Conservation (phyloP, 2,888 invertebrate genomes). For the Julus scanicus region DNA sequence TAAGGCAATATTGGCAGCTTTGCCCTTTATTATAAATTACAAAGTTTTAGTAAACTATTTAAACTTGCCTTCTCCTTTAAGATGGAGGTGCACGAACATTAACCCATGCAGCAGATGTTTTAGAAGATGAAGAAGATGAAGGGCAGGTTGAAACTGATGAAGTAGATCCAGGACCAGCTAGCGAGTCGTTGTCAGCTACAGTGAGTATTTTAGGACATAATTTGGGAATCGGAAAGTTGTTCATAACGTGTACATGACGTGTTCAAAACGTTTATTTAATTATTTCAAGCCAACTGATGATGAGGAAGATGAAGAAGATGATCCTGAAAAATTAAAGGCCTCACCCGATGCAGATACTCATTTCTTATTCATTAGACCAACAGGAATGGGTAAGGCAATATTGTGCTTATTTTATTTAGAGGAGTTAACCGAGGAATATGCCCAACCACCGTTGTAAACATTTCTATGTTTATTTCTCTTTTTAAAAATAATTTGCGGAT, state of each 20-base stretch:
- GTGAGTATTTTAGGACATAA: background rate
- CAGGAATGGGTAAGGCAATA: constrained; percentile 59
- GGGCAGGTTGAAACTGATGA: constrained; percentile 59
- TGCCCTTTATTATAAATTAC: background rate
- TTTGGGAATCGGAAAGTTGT: background rate
- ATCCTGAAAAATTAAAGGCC: constrained; percentile 68
- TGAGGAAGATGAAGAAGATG: constrained; percentile 59
- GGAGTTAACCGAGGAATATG: too few relatives aligned
- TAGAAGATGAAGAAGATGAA: constrained; percentile 63
- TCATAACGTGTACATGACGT: background rate
- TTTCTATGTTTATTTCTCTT: too few relatives aligned
- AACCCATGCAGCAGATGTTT: constrained; percentile 52
- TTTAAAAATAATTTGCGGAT: too few relatives aligned
- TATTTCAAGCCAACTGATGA: constrained; percentile 57
- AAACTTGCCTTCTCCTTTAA: background rate
- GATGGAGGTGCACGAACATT: background rate
- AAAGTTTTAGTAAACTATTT: background rate
- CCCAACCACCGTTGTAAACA: background rate
- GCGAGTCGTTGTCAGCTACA: constrained; percentile 12
- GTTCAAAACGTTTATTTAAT: background rate
- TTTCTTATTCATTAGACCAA: constrained; percentile 78
- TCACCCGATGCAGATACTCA: constrained; percentile 93
- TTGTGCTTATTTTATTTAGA: too few relatives aligned
- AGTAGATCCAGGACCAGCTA: constrained; percentile 10
- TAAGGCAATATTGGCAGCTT: background rate